These are phyloP conservation scores for Eudemis profundana DNA, from an alignment of 2,888 invertebrate species.

Conservation along the genomic window DNA sequence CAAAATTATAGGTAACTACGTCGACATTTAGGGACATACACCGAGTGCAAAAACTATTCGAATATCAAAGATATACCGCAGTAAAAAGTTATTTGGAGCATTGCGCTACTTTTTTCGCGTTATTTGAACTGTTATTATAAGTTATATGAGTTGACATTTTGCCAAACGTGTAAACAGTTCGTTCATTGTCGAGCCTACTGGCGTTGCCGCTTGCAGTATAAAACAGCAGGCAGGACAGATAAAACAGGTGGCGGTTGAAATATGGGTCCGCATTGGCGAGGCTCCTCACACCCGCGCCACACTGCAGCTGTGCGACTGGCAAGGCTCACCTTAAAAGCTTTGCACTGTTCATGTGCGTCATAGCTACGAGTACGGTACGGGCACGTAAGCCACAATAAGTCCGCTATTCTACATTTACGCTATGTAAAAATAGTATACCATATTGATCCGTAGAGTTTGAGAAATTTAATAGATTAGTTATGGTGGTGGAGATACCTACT, in stretches of 20 bases:
- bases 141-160: slow-evolving; percentile 41
- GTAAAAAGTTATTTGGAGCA: slow-evolving; percentile 32
- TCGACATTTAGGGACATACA: not conserved
- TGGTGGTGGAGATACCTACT: not conserved
- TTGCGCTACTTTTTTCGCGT: slow-evolving; percentile 37
- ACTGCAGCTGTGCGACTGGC: slow-evolving; percentile 58
- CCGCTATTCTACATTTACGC: not conserved
- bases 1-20: not conserved
- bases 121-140: slow-evolving; percentile 41
- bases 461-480: not conserved
- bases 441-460: not conserved
- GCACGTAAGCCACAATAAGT: slow-evolving; percentile 9
- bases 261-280: slow-evolving; percentile 76
- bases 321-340: slow-evolving; percentile 24
- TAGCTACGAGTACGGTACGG: not conserved
- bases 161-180: slow-evolving; percentile 43
- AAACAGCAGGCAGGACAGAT: slow-evolving; percentile 62
- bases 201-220: slow-evolving; percentile 69
- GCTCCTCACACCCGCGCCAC: slow-evolving; percentile 49
- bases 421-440: not conserved
- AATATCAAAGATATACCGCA: slow-evolving; percentile 20
- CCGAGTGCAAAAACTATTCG: not conserved
- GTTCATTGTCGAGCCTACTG: slow-evolving; percentile 45
- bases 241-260: slow-evolving; percentile 78
- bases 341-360: slow-evolving; percentile 21